Evolutionary conservation across 2,888 invertebrate species (phyloP).

Genomic region (Trachelus iudaicus): DNA sequence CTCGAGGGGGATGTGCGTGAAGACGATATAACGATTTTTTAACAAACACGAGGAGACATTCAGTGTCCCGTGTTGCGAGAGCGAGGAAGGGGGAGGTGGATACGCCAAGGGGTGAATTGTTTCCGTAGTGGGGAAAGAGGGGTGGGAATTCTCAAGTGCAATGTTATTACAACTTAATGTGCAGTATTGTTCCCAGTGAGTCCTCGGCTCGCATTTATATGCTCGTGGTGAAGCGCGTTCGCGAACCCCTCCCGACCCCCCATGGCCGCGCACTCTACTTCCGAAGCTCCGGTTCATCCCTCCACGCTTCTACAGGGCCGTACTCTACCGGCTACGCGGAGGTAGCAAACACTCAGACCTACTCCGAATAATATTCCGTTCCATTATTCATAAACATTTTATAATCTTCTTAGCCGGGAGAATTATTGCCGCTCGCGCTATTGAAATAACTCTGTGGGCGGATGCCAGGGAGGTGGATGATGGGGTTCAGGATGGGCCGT

Average conservation of each 20-base stretch:
- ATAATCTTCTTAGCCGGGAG: slow-evolving; percentile 57
- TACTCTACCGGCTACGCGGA: slow-evolving; percentile 15
- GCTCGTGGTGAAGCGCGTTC: slow-evolving; percentile 3
- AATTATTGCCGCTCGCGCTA: slow-evolving; percentile 51
- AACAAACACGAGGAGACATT: neutral
- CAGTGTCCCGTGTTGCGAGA: slow-evolving; percentile 15
- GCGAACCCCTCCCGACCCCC: neutral
- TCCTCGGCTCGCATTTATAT: slow-evolving; percentile 38
- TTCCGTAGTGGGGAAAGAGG: neutral
- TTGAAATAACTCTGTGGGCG: slow-evolving; percentile 44
- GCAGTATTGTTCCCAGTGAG: slow-evolving; percentile 47
- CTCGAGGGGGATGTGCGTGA: slow-evolving; percentile 12
- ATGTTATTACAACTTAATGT: slow-evolving; percentile 56
- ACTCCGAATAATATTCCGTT: slow-evolving; percentile 47
- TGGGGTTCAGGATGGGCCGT: slow-evolving; percentile 31
- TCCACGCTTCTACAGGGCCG: slow-evolving; percentile 8
- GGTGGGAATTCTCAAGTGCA: slow-evolving; percentile 16
- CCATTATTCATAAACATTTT: slow-evolving; percentile 62
- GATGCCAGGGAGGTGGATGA: slow-evolving; percentile 14
- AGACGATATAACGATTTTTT: neutral
- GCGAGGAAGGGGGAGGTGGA: slow-evolving; percentile 30
- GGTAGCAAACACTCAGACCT: slow-evolving; percentile 26
- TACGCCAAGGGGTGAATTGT: slow-evolving; percentile 4
- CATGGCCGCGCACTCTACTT: neutral
- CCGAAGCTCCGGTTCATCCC: slow-evolving; percentile 3